Base-by-base conservation (phyloP, 2,888 invertebrate genomes). In the Dryocosmus kuriphilus region DNA sequence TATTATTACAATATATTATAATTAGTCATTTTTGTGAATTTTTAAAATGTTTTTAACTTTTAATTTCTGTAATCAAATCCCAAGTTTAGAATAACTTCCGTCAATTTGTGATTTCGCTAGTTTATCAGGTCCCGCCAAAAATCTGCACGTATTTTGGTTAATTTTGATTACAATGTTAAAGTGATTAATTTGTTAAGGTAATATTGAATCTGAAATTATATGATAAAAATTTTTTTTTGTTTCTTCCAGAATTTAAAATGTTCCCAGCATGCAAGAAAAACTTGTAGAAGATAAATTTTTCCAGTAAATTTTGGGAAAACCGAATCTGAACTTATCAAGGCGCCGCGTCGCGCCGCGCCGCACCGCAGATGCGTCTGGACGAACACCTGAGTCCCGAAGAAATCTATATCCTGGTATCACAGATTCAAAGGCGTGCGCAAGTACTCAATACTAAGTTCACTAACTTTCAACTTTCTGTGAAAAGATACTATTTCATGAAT, bases 351-450 rank as follows among this genome's bases (percentile, higher is more conserved):
- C 78, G 75, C 77, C 82, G 51, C 78, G 75, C 77, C 82, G 51
- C 78, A 74, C 77, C 82, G 82, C 87, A 87, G 86, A 87, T 86
- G 85, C 75, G 81, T 79, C 81, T 83, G 79, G 63, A 75, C 46
- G 63, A 79, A 77, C 87, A 87, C 87, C 87, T 87, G 87, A 84
- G 84, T 83, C 86, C 83, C 82, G 71, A 75, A 77, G 83, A 84
- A 87, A 87, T 71, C 71, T 71, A 71, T 71, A 85, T 85, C 85
- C 85, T 11, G 30, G 51, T 51, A 32, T 71, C 41, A 19, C 38
- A 65, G 38, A 65, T 24, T 65, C 65, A 65, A 24, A 24, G 24
- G 38, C 46, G 30, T 71, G 71, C 71, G 71, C 71, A 51, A 71
- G 51, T 51, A 71, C 19, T 51, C 30, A 30, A 60, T 60, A 60